Conservation (phyloP, 1,140 invertebrate species). For the Lethrus apterus region DNA sequence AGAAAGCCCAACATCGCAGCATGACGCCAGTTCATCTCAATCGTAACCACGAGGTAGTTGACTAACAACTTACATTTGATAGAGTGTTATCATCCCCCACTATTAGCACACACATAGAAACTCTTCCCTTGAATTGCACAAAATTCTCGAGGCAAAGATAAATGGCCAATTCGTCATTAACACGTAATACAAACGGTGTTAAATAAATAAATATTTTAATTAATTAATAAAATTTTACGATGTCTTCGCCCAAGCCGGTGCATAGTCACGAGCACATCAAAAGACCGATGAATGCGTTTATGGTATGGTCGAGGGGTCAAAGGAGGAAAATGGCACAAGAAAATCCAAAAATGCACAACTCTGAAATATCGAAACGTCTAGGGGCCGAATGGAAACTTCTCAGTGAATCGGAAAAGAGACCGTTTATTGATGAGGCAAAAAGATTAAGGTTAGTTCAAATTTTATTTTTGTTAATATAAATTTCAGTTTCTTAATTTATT, state of each 20-base stretch:
- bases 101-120: too few species aligned
- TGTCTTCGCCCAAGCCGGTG: constrained; percentile 38
- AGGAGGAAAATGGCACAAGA: constrained; percentile 94
- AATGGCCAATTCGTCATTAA: neutral
- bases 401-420: constrained; percentile 79
- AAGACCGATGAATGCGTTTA: constrained; percentile 88
- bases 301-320: constrained; percentile 88
- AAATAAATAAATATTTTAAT: neutral
- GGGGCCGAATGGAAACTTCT: constrained; percentile 87
- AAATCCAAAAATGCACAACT: constrained; percentile 97
- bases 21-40: constrained; percentile 27
- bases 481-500: constrained; percentile 1
- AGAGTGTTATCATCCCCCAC: too few species aligned
- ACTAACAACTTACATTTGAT: constrained; percentile 8
- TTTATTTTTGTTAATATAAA: constrained; percentile 21
- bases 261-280: constrained; percentile 68
- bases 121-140: too few species aligned
- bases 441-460: constrained; percentile 69
- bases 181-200: neutral
- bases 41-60: constrained; percentile 20
- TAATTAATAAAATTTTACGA: too few species aligned
- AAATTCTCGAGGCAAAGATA: neutral
- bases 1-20: constrained; percentile 26
- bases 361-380: constrained; percentile 85
- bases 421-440: constrained; percentile 97